Percentiles rank a stretch among this genome's conserved stretches.
These are phyloP conservation scores for Drosophila dunni DNA, from an alignment of 1,140 invertebrate genomes.

Conservation along the genomic window DNA sequence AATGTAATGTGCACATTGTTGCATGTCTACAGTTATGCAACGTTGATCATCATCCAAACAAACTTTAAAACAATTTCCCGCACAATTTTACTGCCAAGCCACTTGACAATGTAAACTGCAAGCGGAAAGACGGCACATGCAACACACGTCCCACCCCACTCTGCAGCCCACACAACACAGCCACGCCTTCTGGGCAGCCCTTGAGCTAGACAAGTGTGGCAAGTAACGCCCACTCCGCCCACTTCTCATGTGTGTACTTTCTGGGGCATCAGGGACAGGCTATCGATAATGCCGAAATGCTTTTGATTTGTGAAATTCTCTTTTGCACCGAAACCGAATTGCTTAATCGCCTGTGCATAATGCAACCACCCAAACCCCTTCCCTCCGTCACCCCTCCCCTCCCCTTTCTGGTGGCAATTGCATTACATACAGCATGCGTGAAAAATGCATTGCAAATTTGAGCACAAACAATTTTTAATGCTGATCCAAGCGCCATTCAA, in stretches of 20 bases:
- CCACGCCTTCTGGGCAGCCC: background rate
- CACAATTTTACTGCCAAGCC: constrained; percentile 54
- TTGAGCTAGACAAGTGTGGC: background rate
- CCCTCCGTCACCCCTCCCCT: background rate
- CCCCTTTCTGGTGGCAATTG: constrained; percentile 24
- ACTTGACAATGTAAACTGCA: constrained; percentile 56
- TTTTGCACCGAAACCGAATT: constrained; percentile 41
- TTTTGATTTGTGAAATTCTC: constrained; percentile 52
- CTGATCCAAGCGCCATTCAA: constrained; percentile 55
- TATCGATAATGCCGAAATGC: constrained; percentile 49
- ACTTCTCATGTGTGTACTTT: constrained; percentile 7
- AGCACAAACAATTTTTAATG: constrained; percentile 52
- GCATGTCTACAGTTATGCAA: constrained; percentile 56
- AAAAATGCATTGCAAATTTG: constrained; percentile 60
- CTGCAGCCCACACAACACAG: background rate
- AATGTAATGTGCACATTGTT: constrained; percentile 55
- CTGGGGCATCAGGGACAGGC: background rate
- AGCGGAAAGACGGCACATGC: constrained; percentile 34
- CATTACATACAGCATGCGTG: constrained; percentile 47
- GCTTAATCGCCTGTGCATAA: constrained; percentile 66
- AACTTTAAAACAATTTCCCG: constrained; percentile 62
- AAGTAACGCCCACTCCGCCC: background rate
- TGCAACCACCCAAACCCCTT: constrained; percentile 28
- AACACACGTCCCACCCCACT: background rate
- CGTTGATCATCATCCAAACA: constrained; percentile 53